These are phyloP conservation scores for Microctonus aethiopoides DNA, from an alignment of 2,888 invertebrate species.

Conservation along the genomic window DNA sequence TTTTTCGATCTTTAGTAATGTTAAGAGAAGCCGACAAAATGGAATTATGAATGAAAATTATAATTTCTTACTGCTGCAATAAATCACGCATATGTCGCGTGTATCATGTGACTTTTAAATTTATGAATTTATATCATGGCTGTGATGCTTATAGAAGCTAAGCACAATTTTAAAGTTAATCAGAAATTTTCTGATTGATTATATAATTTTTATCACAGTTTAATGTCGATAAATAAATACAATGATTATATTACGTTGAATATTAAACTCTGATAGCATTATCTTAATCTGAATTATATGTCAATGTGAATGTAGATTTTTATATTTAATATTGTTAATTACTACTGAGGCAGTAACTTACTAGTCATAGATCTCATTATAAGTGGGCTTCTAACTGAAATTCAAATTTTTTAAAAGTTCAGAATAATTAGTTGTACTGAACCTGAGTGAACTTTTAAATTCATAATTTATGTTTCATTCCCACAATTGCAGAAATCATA, in stretches of 20 bases:
- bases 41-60: constrained; percentile 9
- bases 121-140: constrained; percentile 40
- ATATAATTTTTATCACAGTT: constrained; percentile 9
- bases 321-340: constrained; percentile 42
- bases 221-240: constrained; percentile 23
- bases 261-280: constrained; percentile 1
- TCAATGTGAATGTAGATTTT: constrained; percentile 28
- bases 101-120: constrained; percentile 29
- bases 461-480: neutral
- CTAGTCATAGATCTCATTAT: constrained; percentile 44
- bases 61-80: constrained; percentile 24
- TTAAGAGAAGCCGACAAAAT: neutral
- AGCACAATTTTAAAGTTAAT: constrained; percentile 32
- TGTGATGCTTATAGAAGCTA: constrained; percentile 41
- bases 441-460: constrained; percentile 39
- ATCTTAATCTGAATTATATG: constrained; percentile 12
- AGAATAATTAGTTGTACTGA: constrained; percentile 25
- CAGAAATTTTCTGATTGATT: neutral
- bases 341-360: constrained; percentile 40
- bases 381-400: constrained; percentile 39
- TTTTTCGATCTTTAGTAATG: neutral
- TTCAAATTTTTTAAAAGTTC: no score
- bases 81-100: constrained; percentile 10
- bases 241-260: constrained; percentile 15
- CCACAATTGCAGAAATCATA: neutral